Percentiles rank a stretch among this genome's conserved stretches.
Conservation (phyloP, 2,113 vertebrate species). For the Trogon melanurus region DNA sequence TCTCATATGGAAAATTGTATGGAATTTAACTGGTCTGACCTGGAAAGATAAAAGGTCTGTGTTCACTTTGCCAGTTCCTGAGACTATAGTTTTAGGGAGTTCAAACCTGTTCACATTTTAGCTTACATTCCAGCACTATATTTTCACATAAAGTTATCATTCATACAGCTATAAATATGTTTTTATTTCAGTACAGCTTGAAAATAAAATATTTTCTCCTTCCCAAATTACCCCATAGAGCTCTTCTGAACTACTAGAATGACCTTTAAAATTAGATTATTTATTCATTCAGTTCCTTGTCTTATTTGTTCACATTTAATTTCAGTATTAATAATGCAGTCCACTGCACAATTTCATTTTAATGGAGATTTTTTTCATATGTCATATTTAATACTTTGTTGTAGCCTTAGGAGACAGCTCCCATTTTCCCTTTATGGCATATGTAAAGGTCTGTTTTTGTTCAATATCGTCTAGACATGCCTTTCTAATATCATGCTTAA, state of each 20-base stretch:
- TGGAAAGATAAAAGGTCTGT: neutral
- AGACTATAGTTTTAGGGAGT: neutral
- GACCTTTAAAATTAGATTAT: conserved; percentile 45
- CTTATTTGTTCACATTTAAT: conserved; percentile 64
- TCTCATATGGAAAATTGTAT: neutral
- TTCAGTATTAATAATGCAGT: conserved; percentile 42
- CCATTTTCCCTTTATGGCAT: conserved; percentile 7
- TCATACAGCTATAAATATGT: neutral
- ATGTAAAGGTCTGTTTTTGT: conserved; percentile 14
- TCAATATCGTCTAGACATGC: conserved; percentile 14
- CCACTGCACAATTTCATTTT: conserved; percentile 40
- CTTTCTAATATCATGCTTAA: neutral
- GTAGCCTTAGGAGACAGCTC: conserved; percentile 34
- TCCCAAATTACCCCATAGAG: conserved; percentile 18
- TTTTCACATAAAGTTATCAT: neutral
- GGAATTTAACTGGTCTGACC: neutral
- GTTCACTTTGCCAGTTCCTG: neutral
- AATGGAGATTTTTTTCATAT: conserved; percentile 31
- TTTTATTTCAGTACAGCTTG: neutral
- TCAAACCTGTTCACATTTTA: neutral
- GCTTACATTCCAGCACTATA: neutral
- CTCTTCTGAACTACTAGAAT: conserved; percentile 17
- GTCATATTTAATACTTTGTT: conserved; percentile 7
- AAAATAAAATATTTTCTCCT: neutral
- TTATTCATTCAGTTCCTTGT: conserved; percentile 45